A percentile compares a stretch with the other conserved stretches of the same genome.
Evolutionary conservation across 2,797 vertebrate genomes (phyloP).

Genomic region (Chelon auratus): DNA sequence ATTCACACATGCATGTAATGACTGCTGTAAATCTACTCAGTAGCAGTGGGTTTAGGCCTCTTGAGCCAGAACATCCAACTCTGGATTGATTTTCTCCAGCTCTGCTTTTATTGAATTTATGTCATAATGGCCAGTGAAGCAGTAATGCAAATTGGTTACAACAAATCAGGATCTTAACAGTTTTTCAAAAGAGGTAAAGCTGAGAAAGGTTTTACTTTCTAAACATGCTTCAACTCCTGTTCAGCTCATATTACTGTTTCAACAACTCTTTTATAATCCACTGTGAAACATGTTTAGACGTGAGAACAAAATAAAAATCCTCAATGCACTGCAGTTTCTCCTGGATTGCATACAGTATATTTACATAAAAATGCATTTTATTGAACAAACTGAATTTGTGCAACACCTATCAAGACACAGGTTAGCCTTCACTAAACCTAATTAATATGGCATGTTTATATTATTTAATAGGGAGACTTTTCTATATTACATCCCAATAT

Average conservation of each 20-base stretch:
- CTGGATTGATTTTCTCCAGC: slow-evolving; percentile 70
- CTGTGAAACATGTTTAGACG: not conserved
- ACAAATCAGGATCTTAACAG: slow-evolving; percentile 9
- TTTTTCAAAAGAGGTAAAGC: slow-evolving; percentile 5
- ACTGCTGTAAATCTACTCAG: slow-evolving; percentile 34
- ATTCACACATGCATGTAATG: slow-evolving; percentile 17
- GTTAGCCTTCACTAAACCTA: not conserved
- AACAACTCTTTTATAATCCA: too few species aligned
- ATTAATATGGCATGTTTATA: not conserved
- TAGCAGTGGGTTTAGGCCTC: slow-evolving; percentile 31
- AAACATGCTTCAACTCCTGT: too few species aligned
- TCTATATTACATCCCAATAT: not conserved
- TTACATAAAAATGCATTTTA: not conserved
- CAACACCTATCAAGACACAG: too few species aligned
- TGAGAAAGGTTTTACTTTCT: not conserved
- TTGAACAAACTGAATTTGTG: not conserved
- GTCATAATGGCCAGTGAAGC: slow-evolving; percentile 33
- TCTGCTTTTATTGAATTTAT: slow-evolving; percentile 53
- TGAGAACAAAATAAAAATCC: not conserved
- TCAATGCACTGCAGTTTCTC: not conserved
- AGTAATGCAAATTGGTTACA: slow-evolving; percentile 21
- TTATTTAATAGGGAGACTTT: not conserved
- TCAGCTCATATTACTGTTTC: too few species aligned
- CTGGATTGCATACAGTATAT: not conserved
- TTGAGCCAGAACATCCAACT: slow-evolving; percentile 38